Conservation (phyloP, 2,888 invertebrate species). For the Agapostemon virescens region DNA sequence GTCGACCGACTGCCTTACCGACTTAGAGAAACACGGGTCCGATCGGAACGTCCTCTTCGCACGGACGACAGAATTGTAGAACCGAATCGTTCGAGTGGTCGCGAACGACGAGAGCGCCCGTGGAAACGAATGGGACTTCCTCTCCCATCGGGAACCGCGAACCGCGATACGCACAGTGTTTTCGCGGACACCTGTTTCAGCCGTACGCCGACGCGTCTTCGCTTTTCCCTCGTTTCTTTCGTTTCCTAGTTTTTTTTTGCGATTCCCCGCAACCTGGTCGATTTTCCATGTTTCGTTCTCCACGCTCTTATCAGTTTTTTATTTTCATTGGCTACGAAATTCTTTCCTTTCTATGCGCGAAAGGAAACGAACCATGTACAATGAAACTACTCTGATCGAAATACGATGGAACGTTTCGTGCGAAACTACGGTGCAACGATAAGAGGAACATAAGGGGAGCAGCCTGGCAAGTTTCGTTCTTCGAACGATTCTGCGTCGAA, state of each 20-base stretch:
- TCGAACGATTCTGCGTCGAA: not conserved
- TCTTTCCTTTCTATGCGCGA: too few species aligned
- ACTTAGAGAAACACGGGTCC: not conserved
- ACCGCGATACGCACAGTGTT: not conserved
- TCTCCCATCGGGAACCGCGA: not conserved
- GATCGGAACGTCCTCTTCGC: conserved; percentile 1
- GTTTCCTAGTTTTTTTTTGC: too few species aligned
- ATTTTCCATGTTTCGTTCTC: not conserved
- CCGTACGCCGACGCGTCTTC: not conserved
- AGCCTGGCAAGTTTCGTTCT: too few species aligned
- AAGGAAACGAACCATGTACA: too few species aligned
- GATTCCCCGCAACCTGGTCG: too few species aligned
- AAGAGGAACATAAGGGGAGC: too few species aligned
- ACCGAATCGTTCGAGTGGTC: too few species aligned
- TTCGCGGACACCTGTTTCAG: conserved; percentile 3
- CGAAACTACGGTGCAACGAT: too few species aligned
- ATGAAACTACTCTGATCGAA: too few species aligned
- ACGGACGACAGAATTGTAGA: conserved; percentile 1
- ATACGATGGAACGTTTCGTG: too few species aligned
- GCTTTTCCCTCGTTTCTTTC: not conserved
- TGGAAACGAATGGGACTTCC: not conserved
- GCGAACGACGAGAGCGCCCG: not conserved
- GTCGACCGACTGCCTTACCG: conserved; percentile 6
- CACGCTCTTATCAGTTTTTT: too few species aligned
- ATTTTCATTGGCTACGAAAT: too few species aligned